Evolutionary conservation across 2,888 invertebrate genomes (phyloP).

Genomic region (Amitus sp.): DNA sequence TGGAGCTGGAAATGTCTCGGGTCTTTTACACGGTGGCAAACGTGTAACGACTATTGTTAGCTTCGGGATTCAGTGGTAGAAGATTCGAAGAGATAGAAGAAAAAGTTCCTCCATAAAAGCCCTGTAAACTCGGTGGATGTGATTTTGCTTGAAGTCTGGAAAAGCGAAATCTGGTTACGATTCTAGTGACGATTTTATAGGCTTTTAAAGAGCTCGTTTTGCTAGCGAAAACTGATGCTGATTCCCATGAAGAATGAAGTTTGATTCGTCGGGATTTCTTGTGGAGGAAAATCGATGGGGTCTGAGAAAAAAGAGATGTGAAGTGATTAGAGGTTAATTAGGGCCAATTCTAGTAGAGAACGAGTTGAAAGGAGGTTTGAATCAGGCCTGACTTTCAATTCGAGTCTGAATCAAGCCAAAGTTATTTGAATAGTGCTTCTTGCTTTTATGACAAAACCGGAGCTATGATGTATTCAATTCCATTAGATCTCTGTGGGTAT

Average conservation of each 20-base stretch:
- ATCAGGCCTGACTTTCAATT: neutral
- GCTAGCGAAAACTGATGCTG: no score
- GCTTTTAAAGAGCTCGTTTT: no score
- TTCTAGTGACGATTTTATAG: no score
- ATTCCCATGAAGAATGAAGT: neutral
- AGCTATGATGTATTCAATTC: conserved; percentile 8
- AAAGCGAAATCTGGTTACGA: no score
- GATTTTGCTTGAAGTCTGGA: no score
- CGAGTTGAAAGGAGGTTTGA: neutral
- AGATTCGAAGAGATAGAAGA: neutral
- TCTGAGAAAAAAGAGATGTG: neutral
- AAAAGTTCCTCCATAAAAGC: neutral
- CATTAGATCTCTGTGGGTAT: conserved; percentile 13
- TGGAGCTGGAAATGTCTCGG: neutral
- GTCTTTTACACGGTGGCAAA: no score
- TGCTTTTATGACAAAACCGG: neutral
- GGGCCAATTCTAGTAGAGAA: no score
- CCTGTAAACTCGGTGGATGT: no score
- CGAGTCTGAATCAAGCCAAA: neutral
- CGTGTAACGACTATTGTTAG: neutral
- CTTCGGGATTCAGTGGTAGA: neutral
- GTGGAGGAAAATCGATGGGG: neutral
- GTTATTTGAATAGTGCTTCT: neutral
- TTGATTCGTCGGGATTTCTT: neutral
- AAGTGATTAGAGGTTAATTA: neutral